Percentiles rank a stretch among this genome's conserved stretches.
These are phyloP conservation scores for Cataglyphis altisquamis DNA, from an alignment of 2,888 invertebrate species.

Conservation along the genomic window DNA sequence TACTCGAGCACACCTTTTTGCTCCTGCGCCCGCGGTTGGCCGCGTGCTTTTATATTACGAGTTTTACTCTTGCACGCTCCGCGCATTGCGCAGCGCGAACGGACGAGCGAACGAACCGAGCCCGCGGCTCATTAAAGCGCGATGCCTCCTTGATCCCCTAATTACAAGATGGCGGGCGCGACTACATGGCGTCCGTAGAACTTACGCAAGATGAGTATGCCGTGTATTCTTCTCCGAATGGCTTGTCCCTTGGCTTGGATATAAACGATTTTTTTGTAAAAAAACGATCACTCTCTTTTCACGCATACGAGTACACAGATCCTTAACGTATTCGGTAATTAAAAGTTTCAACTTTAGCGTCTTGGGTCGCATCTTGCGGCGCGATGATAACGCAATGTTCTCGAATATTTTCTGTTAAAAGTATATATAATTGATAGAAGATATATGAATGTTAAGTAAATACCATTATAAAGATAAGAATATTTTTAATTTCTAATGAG, in stretches of 20 bases:
- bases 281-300: constrained; percentile 24
- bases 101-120: constrained; percentile 62
- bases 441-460: neutral
- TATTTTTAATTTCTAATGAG: neutral
- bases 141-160: constrained; percentile 84
- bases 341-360: constrained; percentile 11
- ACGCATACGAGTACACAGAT: neutral
- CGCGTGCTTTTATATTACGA: constrained; percentile 71
- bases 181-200: constrained; percentile 79
- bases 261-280: constrained; percentile 25
- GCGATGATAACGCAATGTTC: neutral
- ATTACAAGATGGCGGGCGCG: constrained; percentile 85
- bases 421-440: neutral
- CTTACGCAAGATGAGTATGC: constrained; percentile 51
- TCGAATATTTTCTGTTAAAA: neutral
- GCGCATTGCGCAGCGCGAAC: constrained; percentile 53
- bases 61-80: constrained; percentile 69
- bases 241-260: constrained; percentile 38
- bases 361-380: neutral
- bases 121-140: constrained; percentile 84
- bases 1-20: constrained; percentile 71
- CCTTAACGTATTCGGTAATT: constrained; percentile 28
- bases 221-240: constrained; percentile 33
- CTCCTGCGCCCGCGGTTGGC: constrained; percentile 60
- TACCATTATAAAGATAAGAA: neutral